phyloP scores from a whole-genome alignment of 2,888 invertebrate genomes.

The Latheticus oryzae region DNA sequence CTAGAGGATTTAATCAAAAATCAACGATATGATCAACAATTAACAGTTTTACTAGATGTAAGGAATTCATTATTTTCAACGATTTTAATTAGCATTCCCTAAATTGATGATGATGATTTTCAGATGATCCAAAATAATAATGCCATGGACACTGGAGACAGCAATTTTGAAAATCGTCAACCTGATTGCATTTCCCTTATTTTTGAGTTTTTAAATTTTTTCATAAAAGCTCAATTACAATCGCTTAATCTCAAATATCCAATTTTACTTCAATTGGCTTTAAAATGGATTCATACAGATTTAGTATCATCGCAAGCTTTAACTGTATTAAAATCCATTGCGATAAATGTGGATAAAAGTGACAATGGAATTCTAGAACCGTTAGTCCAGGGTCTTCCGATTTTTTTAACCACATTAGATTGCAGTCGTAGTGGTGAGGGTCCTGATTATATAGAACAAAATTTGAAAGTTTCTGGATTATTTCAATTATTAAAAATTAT shows the following conservation, averaged over 20 bases:
- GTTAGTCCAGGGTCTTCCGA: slow-evolving; percentile 60
- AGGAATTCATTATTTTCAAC: slow-evolving; percentile 30
- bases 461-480: slow-evolving; percentile 64
- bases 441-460: slow-evolving; percentile 57
- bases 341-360: slow-evolving; percentile 57
- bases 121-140: slow-evolving; percentile 30
- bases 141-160: slow-evolving; percentile 31
- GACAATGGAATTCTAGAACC: slow-evolving; percentile 56
- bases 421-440: slow-evolving; percentile 58
- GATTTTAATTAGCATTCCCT: slow-evolving; percentile 1
- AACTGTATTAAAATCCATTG: slow-evolving; percentile 63
- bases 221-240: slow-evolving; percentile 65
- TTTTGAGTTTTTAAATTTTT: slow-evolving; percentile 67
- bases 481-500: slow-evolving; percentile 67
- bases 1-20: slow-evolving; percentile 43
- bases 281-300: slow-evolving; percentile 67
- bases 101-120: slow-evolving; percentile 7
- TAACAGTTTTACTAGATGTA: slow-evolving; percentile 62
- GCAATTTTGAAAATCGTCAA: slow-evolving; percentile 41
- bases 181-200: slow-evolving; percentile 67
- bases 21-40: slow-evolving; percentile 60
- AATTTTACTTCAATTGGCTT: slow-evolving; percentile 63
- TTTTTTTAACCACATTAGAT: slow-evolving; percentile 62
- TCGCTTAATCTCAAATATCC: slow-evolving; percentile 63
- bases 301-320: slow-evolving; percentile 66